Conservation (phyloP, 2,888 invertebrate species). For the Drosophila tanythrix region DNA sequence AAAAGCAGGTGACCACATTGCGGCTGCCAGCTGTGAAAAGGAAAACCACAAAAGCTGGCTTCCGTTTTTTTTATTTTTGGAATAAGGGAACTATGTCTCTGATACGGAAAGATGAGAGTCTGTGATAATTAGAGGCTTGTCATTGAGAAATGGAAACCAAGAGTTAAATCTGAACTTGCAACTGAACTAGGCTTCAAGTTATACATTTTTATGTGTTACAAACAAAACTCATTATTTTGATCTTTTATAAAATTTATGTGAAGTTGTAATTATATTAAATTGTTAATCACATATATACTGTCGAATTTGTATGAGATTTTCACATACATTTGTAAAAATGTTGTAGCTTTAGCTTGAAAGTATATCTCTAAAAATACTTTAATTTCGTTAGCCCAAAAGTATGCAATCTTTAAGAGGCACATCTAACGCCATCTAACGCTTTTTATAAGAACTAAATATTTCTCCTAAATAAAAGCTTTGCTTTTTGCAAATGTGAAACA, state of each 20-base stretch:
- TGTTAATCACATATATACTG: background rate
- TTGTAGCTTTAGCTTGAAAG: constrained; percentile 25
- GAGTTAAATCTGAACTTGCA: background rate
- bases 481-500: background rate
- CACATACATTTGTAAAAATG: too few relatives aligned
- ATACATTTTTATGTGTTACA: background rate
- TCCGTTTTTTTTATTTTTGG: constrained; percentile 9
- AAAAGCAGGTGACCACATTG: constrained; percentile 17
- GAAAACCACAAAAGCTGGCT: constrained; percentile 25
- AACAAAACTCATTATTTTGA: fast-evolving
- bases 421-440: constrained; percentile 36
- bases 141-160: constrained; percentile 6
- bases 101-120: constrained; percentile 23
- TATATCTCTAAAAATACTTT: background rate
- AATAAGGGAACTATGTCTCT: background rate
- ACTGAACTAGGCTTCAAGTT: background rate
- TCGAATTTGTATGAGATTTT: background rate
- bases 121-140: background rate
- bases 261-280: background rate
- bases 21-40: constrained; percentile 9
- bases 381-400: constrained; percentile 36
- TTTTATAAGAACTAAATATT: background rate
- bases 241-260: too few relatives aligned
- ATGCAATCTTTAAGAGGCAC: constrained; percentile 3
- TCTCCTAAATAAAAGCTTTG: background rate